Percentiles rank a stretch among this genome's conserved stretches.
These are phyloP conservation scores for Spatulosminthurus flaviceps DNA, from an alignment of 2,888 invertebrate genomes.

Conservation along the genomic window DNA sequence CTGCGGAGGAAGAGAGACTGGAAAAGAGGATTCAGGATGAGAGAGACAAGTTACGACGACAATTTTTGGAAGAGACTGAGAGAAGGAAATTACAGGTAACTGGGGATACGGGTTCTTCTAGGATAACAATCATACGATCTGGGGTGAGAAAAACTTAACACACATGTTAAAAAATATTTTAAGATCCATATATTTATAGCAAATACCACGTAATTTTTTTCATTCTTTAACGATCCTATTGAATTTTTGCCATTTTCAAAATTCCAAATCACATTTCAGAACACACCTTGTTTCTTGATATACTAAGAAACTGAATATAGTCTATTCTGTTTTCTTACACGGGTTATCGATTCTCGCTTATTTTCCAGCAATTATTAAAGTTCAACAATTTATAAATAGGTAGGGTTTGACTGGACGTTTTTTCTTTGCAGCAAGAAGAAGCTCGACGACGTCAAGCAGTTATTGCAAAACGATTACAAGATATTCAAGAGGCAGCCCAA, in stretches of 20 bases:
- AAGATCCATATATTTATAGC: background rate
- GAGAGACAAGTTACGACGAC: conserved; percentile 58
- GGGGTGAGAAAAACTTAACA: conserved; percentile 35
- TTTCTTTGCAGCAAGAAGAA: conserved; percentile 62
- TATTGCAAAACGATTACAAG: conserved; percentile 58
- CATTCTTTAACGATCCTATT: too few species aligned
- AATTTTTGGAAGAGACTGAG: conserved; percentile 60
- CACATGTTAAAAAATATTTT: background rate
- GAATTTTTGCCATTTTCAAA: too few species aligned
- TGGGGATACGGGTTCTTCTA: background rate
- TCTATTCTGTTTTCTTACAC: too few species aligned
- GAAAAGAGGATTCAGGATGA: conserved; percentile 59
- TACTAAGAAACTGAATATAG: too few species aligned
- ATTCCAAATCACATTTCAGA: too few species aligned
- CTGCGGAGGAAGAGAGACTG: conserved; percentile 56
- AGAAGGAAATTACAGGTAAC: conserved; percentile 57
- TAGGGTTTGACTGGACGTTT: too few species aligned
- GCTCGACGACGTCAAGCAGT: conserved; percentile 53
- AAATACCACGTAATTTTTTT: background rate
- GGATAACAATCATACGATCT: conserved; percentile 26
- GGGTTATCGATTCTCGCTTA: too few species aligned
- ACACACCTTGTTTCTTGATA: too few species aligned
- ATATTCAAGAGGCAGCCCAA: conserved; percentile 60
- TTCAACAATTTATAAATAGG: too few species aligned
- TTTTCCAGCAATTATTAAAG: too few species aligned